phyloP scores from a whole-genome alignment of 2,888 invertebrate genomes.

The Archips xylosteana region DNA sequence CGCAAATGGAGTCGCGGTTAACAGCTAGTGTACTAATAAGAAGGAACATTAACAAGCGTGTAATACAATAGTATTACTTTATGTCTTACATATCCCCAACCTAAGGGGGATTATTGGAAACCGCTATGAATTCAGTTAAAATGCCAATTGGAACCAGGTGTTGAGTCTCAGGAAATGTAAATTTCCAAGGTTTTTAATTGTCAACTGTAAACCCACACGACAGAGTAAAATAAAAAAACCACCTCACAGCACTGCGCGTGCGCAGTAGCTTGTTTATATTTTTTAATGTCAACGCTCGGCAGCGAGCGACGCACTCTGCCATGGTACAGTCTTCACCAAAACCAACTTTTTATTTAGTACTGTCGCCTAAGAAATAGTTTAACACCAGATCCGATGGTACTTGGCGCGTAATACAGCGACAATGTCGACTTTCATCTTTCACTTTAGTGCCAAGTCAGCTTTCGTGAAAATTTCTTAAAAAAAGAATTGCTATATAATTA shows the following conservation, averaged over 20 bases:
- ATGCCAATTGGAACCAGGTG: background rate
- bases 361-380: background rate
- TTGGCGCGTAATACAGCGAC: too few species aligned
- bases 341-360: background rate
- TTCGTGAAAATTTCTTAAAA: too few species aligned
- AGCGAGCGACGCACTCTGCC: slow-evolving; percentile 12
- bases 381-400: too few species aligned
- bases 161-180: background rate
- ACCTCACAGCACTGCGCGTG: background rate
- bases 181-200: background rate
- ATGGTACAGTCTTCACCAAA: slow-evolving; percentile 4
- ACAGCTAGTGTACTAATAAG: too few species aligned
- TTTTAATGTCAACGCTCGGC: slow-evolving; percentile 25
- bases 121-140: background rate
- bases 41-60: too few species aligned
- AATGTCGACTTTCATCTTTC: too few species aligned
- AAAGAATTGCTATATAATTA: too few species aligned
- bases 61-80: background rate
- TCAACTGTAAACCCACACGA: background rate
- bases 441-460: too few species aligned
- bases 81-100: background rate
- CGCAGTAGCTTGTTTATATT: slow-evolving; percentile 13
- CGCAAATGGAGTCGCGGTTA: too few species aligned
- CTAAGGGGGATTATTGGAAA: background rate
- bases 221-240: background rate